Percentiles rank a stretch among this genome's conserved stretches.
Conservation (phyloP, 1,140 invertebrate species). For the Coelopa frigida region DNA sequence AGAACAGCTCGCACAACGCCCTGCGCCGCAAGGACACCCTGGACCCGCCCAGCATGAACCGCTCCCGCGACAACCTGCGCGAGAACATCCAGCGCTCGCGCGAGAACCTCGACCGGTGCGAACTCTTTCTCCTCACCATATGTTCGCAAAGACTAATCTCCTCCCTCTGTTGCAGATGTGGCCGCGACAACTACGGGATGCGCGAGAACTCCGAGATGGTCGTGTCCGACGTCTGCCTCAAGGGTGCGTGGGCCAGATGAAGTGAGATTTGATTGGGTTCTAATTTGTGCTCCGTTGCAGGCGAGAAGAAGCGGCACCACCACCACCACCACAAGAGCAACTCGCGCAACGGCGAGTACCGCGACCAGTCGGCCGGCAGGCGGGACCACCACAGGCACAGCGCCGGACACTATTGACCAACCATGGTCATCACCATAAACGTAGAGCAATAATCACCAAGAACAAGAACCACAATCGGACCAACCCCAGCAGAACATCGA, state of each 20-base stretch:
- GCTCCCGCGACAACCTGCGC: conserved; percentile 43
- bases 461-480: not conserved
- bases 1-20: conserved; percentile 46
- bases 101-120: conserved; percentile 47
- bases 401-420: conserved; percentile 44
- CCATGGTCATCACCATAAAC: conserved; percentile 44
- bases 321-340: conserved; percentile 65
- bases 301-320: conserved; percentile 73
- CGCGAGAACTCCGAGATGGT: conserved; percentile 75
- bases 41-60: conserved; percentile 53
- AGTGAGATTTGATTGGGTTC: no score
- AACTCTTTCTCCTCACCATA: no score
- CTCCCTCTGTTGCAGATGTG: conserved; percentile 20
- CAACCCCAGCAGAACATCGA: no score
- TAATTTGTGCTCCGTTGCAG: no score
- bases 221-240: conserved; percentile 59
- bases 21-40: conserved; percentile 62
- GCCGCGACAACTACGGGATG: conserved; percentile 55
- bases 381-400: conserved; percentile 41
- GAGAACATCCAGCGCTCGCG: conserved; percentile 44
- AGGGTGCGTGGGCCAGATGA: no score
- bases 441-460: conserved; percentile 28
- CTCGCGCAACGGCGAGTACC: conserved; percentile 40
- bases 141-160: no score
- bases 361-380: conserved; percentile 37